Percentiles rank a stretch among this genome's conserved stretches.
phyloP scores from a whole-genome alignment of 2,113 vertebrate genomes.

The pig (Sus scrofa) region T2T-Sscrofa CM000818.6:125366501-125367000 shows the following conservation, averaged over 20 bases:
- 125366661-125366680: neutral
- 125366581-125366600: neutral
- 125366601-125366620: neutral
- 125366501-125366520: fast-evolving
- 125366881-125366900: constrained; percentile 55
- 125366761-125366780: constrained; percentile 84
- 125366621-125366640: neutral
- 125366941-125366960: constrained; percentile 70
- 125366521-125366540: neutral
- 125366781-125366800: constrained; percentile 83
- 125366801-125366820: constrained; percentile 82
- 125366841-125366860: constrained; percentile 86
- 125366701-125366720: constrained; percentile 75
- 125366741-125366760: constrained; percentile 77
- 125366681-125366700: constrained; percentile 48
- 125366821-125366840: constrained; percentile 84
- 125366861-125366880: constrained; percentile 81
- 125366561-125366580: fast-evolving
- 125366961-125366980: constrained; percentile 68
- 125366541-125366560: neutral
- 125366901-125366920: constrained; percentile 73
- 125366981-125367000: neutral
- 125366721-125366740: constrained; percentile 75
- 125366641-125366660: constrained; percentile 36
- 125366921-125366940: constrained; percentile 87